Evolutionary conservation across 30 jellyfish, hydroid and myxozoan genomes (phyloP), one percentile per base, ranked within the genome.

Genomic region (Hydra vulgaris): DNA sequence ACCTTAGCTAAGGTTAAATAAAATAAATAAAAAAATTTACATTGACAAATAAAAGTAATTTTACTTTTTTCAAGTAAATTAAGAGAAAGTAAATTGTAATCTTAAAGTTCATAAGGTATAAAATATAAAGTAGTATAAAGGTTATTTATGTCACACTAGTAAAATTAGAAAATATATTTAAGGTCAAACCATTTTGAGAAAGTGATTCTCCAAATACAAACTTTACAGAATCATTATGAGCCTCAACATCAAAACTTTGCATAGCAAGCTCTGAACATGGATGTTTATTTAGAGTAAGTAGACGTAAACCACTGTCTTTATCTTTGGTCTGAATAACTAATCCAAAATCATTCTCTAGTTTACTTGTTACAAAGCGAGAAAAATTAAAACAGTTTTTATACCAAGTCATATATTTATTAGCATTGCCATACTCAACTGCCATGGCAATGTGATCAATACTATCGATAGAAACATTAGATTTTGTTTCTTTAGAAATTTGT

Each of bases 161-260:
- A 3, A 3, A 40, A 40, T 40, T 3, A 40, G 5, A 40, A 3
- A 40, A 5, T 40, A 5, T 23, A 69, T 23, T 1, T 56, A 18
- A 22, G 70, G 12, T 26, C 81, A 0, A 74, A 86, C 97, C 96
- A 82, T 91, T 85, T 21, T 84, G 89, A 3, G 52, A 52, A 15
- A 91, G 76, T 17, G 97, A 83, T 78, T 91, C 97, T 69, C 86
- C 91, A 91, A 91, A 82, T 17, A 91, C 91, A 84, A 91, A 75
- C 73, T 86, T 91, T 15, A 87, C 83, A 68, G 77, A 72, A 0
- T 79, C 81, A 22, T 71, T 66, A 12, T 52, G 19, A 55, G 69
- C 81, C 19, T 77, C 84, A 53, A 0, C 25, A 8, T 53, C 74
- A 19, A 24, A 16, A n/a, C 82, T 20, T 24, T 68, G 74, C 74